Base-by-base conservation (phyloP, 2,797 vertebrate genomes). In the Anas capensis region DNA sequence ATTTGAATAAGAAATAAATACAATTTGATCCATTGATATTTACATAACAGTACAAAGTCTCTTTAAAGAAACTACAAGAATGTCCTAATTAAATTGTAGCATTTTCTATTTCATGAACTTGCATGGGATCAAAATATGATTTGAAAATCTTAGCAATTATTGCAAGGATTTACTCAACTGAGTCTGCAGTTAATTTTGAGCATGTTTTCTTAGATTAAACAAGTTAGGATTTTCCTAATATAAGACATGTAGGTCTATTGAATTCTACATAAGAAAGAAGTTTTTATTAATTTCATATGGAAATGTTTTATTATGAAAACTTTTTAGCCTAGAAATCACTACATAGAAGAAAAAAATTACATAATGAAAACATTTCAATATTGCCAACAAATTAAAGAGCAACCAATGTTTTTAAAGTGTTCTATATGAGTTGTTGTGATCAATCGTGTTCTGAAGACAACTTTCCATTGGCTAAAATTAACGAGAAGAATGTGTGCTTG, bases 61-160 rank as follows among this genome's bases (percentile, higher is more conserved):
- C 81, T 88, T 53, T 57, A 81, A 71, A n/a, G n/a, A n/a, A 83
- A 68, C 10, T n/a, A 29, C 18, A 78, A 88, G n/a, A 83, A 71
- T 90, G 90, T 86, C 73, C 48, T 60, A 83, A 83, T 88, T 81
- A 66, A 77, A 75, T 54, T 83, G 34, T 51, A 77, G 15, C 3
- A 78, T 64, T 68, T 91, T 88, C 49, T 91, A 27, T 66, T 31
- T 71, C 70, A 88, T 75, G 44, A 88, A 51, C n/a, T 88, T 78
- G 3, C 13, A 66, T 33, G 11, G 6, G 8, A 78, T 84, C 48
- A 71, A 86, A 94, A 82, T 13, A 83, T 27, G 15, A 80, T 36
- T 73, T 80, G 24, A 80, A 83, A 93, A 81, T 38, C 53, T 9
- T 51, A 44, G 26, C 23, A 94, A 60, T 68, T 78, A 58, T 60